Conservation (phyloP, 2,888 invertebrate genomes). For the Helleia helle region DNA sequence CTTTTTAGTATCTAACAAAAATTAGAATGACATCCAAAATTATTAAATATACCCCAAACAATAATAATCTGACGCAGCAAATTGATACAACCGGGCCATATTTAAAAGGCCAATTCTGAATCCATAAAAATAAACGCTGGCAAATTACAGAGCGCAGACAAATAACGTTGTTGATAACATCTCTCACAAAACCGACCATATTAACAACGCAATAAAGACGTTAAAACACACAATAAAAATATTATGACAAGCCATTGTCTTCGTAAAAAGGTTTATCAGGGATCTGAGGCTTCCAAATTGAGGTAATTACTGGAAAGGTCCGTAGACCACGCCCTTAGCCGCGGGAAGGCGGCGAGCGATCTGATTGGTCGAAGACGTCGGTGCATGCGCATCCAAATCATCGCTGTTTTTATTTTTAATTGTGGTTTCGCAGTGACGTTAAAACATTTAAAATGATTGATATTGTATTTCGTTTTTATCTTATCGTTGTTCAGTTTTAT, state of each 20-base stretch:
- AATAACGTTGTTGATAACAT: constrained; percentile 15
- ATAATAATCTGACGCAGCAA: constrained; percentile 10
- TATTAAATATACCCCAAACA: constrained; percentile 1
- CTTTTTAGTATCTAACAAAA: neutral
- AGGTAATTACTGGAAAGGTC: constrained; percentile 23
- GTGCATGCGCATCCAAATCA: constrained; percentile 14
- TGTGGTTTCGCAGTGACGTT: constrained; percentile 2
- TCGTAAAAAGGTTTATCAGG: constrained; percentile 23
- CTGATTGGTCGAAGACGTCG: constrained; percentile 18
- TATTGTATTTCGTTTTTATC: neutral
- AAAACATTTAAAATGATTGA: constrained; percentile 4
- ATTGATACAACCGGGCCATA: constrained; percentile 8
- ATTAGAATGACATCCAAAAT: constrained; percentile 1
- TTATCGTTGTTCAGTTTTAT: constrained; percentile 3
- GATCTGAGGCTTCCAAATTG: constrained; percentile 21
- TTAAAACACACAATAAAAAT: constrained; percentile 19
- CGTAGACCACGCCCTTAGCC: constrained; percentile 20
- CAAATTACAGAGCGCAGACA: constrained; percentile 19
- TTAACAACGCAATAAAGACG: neutral
- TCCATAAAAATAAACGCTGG: constrained; percentile 19
- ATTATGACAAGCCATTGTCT: constrained; percentile 26
- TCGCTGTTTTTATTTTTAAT: constrained; percentile 4
- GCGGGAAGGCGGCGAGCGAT: constrained; percentile 8
- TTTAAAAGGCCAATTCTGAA: constrained; percentile 17
- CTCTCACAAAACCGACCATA: constrained; percentile 7